phyloP scores from a whole-genome alignment of 1,140 invertebrate genomes.

The Scaptomyza pallida region DNA sequence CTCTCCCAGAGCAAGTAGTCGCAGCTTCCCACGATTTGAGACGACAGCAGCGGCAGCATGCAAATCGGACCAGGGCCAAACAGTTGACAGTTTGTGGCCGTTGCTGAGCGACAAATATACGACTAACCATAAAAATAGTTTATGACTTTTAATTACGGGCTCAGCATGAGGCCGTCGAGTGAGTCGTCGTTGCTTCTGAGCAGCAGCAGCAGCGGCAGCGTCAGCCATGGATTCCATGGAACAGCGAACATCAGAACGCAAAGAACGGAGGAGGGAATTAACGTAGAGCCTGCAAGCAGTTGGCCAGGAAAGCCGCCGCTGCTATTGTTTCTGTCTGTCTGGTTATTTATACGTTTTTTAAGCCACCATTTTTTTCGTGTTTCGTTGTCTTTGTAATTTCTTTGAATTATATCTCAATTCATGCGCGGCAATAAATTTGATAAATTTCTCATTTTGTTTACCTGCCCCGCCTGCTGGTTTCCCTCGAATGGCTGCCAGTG shows the following conservation, averaged over 20 bases:
- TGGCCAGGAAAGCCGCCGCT: neutral
- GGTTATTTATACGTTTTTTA: conserved; percentile 73
- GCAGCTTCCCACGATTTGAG: conserved; percentile 51
- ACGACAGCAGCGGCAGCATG: conserved; percentile 37
- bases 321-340: conserved; percentile 53
- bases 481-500: conserved; percentile 34
- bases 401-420: conserved; percentile 80
- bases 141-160: conserved; percentile 78
- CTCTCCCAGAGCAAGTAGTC: neutral
- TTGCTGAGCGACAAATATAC: conserved; percentile 71
- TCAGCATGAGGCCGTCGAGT: conserved; percentile 64
- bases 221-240: conserved; percentile 6
- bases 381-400: conserved; percentile 66
- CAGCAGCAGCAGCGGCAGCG: conserved; percentile 31
- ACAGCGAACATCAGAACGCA: conserved; percentile 3
- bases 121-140: conserved; percentile 74
- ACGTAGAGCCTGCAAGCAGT: conserved; percentile 19
- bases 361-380: conserved; percentile 64
- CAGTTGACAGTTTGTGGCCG: conserved; percentile 73
- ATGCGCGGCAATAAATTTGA: conserved; percentile 74
- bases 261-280: conserved; percentile 1
- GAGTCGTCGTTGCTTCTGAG: conserved; percentile 35
- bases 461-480: conserved; percentile 60
- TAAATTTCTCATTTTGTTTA: conserved; percentile 76
- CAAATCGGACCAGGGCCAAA: conserved; percentile 59